Evolutionary conservation across 2,113 vertebrate species (phyloP).

Genomic region (Notechis scutatus): DNA sequence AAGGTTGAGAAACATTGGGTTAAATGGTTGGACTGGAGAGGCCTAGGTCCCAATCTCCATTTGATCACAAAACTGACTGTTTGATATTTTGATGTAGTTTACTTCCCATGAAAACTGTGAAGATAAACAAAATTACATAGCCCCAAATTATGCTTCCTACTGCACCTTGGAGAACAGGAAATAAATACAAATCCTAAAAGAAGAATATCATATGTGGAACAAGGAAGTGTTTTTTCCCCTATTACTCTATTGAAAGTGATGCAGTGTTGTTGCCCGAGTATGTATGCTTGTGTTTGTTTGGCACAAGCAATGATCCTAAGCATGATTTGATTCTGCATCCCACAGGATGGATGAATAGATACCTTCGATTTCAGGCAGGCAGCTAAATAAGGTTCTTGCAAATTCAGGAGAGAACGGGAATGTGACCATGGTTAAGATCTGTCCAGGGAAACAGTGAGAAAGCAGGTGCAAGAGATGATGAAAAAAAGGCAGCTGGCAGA

Average conservation of each 20-base stretch:
- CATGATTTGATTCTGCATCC: neutral
- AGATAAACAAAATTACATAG: neutral
- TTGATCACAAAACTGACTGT: neutral
- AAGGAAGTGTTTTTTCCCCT: neutral
- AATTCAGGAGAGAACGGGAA: neutral
- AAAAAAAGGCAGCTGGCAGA: neutral
- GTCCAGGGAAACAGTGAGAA: neutral
- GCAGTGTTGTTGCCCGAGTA: neutral
- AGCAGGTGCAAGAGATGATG: neutral
- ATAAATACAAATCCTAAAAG: neutral
- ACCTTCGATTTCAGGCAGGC: neutral
- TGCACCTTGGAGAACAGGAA: neutral
- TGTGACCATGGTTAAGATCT: too few species aligned
- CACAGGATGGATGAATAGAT: neutral
- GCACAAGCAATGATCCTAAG: too few species aligned
- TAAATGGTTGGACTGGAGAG: neutral
- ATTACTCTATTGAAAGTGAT: neutral
- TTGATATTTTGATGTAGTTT: neutral
- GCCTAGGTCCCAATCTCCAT: neutral
- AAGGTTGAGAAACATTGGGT: neutral
- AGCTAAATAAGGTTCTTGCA: neutral
- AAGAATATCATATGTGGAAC: neutral
- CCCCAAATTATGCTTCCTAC: neutral
- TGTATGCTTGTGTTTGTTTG: neutral
- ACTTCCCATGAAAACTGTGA: neutral